Conservation (phyloP, 2,797 vertebrate species). For the Etheostoma perlongum region DNA sequence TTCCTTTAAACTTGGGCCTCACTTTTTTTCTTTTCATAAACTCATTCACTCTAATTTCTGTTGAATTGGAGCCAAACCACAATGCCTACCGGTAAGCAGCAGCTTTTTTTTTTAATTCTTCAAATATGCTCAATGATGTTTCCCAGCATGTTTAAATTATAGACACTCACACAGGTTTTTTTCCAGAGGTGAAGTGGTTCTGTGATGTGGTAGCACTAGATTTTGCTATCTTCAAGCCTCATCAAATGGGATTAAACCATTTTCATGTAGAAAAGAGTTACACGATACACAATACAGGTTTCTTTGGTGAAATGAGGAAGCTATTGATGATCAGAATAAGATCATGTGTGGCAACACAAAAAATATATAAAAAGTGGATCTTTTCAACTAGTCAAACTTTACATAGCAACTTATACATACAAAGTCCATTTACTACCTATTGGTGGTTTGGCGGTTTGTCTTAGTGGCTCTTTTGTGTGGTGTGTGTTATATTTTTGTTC, state of each 20-base stretch:
- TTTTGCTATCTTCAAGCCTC: conserved; percentile 13
- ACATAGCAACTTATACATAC: conserved; percentile 26
- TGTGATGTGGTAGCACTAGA: conserved; percentile 31
- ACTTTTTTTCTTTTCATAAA: conserved; percentile 19
- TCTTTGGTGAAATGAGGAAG: not conserved
- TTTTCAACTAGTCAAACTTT: conserved; percentile 45
- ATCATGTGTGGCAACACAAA: not conserved
- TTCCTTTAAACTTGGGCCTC: conserved; percentile 29
- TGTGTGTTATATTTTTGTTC: conserved; percentile 48
- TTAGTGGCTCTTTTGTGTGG: conserved; percentile 41
- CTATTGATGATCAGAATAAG: not conserved
- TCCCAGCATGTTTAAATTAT: conserved; percentile 19
- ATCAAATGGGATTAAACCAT: conserved; percentile 7
- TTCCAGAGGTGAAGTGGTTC: not conserved
- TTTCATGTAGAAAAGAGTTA: not conserved
- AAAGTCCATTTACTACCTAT: not conserved
- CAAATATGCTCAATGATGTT: not conserved
- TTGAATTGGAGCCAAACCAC: conserved; percentile 50
- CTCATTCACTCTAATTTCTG: conserved; percentile 17
- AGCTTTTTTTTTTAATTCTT: not conserved
- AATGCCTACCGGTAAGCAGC: conserved; percentile 82
- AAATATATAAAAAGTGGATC: not conserved
- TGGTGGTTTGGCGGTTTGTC: conserved; percentile 51
- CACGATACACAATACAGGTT: not conserved
- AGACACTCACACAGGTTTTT: conserved; percentile 3